Conservation (phyloP, 2,113 vertebrate species). For the Phrynocephalus versicolor region DNA sequence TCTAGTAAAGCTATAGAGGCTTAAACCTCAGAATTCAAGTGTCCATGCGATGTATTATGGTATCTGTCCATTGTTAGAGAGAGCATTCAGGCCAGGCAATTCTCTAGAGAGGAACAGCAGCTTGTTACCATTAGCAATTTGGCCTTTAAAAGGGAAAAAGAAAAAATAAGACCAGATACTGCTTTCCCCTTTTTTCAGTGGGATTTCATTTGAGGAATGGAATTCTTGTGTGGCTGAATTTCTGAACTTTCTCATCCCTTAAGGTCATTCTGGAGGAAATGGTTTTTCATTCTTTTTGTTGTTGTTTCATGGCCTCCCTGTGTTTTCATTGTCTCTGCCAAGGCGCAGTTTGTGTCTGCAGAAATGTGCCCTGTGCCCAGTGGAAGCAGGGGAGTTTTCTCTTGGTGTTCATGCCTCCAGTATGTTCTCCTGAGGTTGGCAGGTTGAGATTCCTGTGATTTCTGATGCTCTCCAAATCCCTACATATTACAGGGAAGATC, state of each 20-base stretch:
- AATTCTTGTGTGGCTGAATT: slow-evolving; percentile 48
- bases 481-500: neutral
- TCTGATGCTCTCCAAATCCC: neutral
- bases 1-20: neutral
- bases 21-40: neutral
- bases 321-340: slow-evolving; percentile 42
- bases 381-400: neutral
- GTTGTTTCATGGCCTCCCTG: slow-evolving; percentile 29
- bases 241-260: slow-evolving; percentile 71
- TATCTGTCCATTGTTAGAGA: neutral
- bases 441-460: neutral
- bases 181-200: slow-evolving; percentile 31
- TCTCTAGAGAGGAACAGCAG: neutral
- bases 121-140: neutral
- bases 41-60: neutral
- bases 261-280: slow-evolving; percentile 66
- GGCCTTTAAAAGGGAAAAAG: too few species aligned
- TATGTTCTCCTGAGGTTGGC: neutral
- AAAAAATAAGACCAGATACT: neutral
- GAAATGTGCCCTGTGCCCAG: neutral
- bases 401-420: neutral
- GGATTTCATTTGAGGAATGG: slow-evolving; percentile 42
- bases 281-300: slow-evolving; percentile 58
- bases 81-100: neutral
- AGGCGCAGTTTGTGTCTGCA: slow-evolving; percentile 31